Evolutionary conservation across 2,888 invertebrate genomes (phyloP).

Genomic region (Candidula unifasciata): DNA sequence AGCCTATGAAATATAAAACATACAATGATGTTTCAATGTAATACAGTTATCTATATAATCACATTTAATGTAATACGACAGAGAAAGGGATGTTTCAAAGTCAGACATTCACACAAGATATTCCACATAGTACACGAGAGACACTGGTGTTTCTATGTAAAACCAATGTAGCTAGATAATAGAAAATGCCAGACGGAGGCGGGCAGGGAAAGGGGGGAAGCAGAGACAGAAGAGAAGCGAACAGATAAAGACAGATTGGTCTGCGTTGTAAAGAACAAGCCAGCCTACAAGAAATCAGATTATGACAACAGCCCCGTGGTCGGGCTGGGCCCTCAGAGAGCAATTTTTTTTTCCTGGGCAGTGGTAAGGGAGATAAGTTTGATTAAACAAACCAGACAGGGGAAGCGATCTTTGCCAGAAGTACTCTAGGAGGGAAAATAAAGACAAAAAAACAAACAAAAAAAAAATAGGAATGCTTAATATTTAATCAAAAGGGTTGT

Average conservation of each 20-base stretch:
- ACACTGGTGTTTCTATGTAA: background rate
- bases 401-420: slow-evolving; percentile 19
- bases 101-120: too few relatives aligned
- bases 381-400: slow-evolving; percentile 33
- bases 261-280: background rate
- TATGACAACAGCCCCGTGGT: slow-evolving; percentile 11
- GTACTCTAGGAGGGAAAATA: background rate
- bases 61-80: too few relatives aligned
- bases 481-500: background rate
- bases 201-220: background rate
- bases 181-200: background rate
- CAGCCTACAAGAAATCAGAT: slow-evolving; percentile 26
- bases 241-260: slow-evolving; percentile 6
- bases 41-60: too few relatives aligned
- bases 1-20: too few relatives aligned
- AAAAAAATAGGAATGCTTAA: background rate
- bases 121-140: too few relatives aligned
- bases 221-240: background rate
- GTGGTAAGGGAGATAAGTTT: slow-evolving; percentile 32
- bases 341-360: background rate
- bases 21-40: too few relatives aligned
- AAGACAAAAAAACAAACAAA: background rate
- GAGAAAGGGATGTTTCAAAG: too few relatives aligned
- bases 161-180: too few relatives aligned
- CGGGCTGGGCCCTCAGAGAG: slow-evolving; percentile 10